Evolutionary conservation across 2,888 invertebrate species (phyloP), one percentile per base, ranked within the genome.

Genomic region (Hemaris fuciformis): DNA sequence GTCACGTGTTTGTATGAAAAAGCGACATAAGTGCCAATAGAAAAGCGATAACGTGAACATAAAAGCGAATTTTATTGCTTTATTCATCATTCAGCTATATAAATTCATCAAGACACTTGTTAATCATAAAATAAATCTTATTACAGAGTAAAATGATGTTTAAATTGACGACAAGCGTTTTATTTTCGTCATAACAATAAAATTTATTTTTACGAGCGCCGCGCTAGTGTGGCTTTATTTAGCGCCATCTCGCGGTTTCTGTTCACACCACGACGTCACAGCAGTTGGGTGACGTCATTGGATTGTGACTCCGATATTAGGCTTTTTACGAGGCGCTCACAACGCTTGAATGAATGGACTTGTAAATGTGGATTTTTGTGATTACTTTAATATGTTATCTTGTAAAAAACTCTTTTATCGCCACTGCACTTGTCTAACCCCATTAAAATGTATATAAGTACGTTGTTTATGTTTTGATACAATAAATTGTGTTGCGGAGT

Each of bases 111-210:
- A 89, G 90, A 89, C 88, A 88, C 89, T 92, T 91, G 89, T 92
- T 91, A 92, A 91, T 91, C 91, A 82, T 92, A 91, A 92, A 92
- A 91, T 92, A 92, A 92, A 92, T 91, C 92, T 91, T 91, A 92
- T 90, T 90, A 87, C 89, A 85, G 84, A 88, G 84, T 91, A 86
- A 91, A 91, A 90, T 91, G 84, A 90, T 89, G 90, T 92, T 91
- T 89, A 91, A 92, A 92, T 91, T 91, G 92, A 91, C 88, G 91
- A 91, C 91, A 91, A 91, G 90, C 91, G 91, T 92, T 92, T 92
- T 92, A 92, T 92, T 91, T 91, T 91, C 89, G 85, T 89, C 91
- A 92, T 92, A 92, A 92, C 91, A 92, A 92, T 92, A 92, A 92
- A 91, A 91, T 92, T 92, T 89, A 90, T 89, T 92, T 92, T 92